phyloP scores from a whole-genome alignment of 1,140 invertebrate species.

The Planococcus citri region DNA sequence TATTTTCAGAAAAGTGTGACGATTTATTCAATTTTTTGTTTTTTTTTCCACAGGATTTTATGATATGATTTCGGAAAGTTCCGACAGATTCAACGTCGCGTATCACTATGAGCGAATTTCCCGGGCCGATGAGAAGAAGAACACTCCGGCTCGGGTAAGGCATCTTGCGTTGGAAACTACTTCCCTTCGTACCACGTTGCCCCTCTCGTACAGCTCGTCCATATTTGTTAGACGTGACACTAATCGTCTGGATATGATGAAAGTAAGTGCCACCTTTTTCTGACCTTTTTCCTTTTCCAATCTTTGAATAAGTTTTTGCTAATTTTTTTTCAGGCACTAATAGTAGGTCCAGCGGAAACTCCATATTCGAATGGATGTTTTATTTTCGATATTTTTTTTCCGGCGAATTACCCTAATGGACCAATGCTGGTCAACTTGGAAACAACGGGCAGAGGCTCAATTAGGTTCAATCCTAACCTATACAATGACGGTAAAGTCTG shows the following conservation, averaged over 20 bases:
- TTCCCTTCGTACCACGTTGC: constrained; percentile 84
- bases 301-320: constrained; percentile 21
- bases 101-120: constrained; percentile 88
- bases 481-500: constrained; percentile 93
- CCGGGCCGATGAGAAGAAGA: constrained; percentile 65
- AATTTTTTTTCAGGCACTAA: constrained; percentile 53
- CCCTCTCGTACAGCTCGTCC: constrained; percentile 83
- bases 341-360: constrained; percentile 79
- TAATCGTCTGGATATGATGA: constrained; percentile 89
- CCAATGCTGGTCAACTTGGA: constrained; percentile 70
- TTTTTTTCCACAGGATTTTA: constrained; percentile 61
- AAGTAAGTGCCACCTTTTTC: no score
- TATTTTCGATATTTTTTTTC: constrained; percentile 83
- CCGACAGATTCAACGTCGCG: constrained; percentile 64
- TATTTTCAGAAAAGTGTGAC: no score
- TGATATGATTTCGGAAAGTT: constrained; percentile 71
- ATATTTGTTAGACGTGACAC: constrained; percentile 93
- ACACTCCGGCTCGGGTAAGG: constrained; percentile 75
- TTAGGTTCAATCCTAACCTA: constrained; percentile 93
- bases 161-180: constrained; percentile 94
- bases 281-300: not conserved
- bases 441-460: constrained; percentile 84
- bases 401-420: constrained; percentile 67
- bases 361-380: constrained; percentile 83
- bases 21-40: constrained; percentile 28